Evolutionary conservation across 2,113 vertebrate species (phyloP), one percentile per base, ranked within the genome.

Genomic region (Chaenogobius annularis): DNA sequence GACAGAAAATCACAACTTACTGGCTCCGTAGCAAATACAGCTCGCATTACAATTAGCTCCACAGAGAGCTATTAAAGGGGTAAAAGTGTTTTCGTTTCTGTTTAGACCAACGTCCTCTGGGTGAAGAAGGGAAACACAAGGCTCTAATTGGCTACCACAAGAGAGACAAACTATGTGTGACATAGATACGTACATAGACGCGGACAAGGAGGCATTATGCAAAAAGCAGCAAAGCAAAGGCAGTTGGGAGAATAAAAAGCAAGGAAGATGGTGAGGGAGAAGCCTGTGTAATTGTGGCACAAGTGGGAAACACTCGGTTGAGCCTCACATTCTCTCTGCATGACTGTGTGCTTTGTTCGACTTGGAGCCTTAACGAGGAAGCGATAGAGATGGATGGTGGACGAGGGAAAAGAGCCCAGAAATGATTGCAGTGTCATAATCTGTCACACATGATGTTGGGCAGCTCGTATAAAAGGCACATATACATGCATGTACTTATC

Each of bases 381-480:
- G 52, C 65, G 69, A 77, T 82, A 83, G 81, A 70, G 77, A 86
- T 66, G 88, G 83, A 85, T 82, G 75, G 80, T 77, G 72, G 77
- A 81, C 71, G 75, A 59, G 70, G 73, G 73, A 77, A 72, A 68
- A 61, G 74, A 59, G 72, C 77, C 64, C 79, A 88, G 81, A 81
- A 88, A 88, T 87, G 84, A 89, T 81, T 90, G 83, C 31, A 79
- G 87, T 82, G 69, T 87, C 80, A 87, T 91, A 90, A 90, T 88
- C 82, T 90, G 84, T 82, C 85, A 84, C 90, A 90, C 82, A 88
- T 87, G 87, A 86, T 85, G 74, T 70, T 72, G 70, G 62, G 74
- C 81, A 85, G 86, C 23, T 40, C 26, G 48, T 47, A 70, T 78
- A 75, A 54, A 68, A 56, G 23, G 72, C 68, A 66, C 64, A 73